Conservation (phyloP, 2,888 invertebrate genomes). For the Labia minor region DNA sequence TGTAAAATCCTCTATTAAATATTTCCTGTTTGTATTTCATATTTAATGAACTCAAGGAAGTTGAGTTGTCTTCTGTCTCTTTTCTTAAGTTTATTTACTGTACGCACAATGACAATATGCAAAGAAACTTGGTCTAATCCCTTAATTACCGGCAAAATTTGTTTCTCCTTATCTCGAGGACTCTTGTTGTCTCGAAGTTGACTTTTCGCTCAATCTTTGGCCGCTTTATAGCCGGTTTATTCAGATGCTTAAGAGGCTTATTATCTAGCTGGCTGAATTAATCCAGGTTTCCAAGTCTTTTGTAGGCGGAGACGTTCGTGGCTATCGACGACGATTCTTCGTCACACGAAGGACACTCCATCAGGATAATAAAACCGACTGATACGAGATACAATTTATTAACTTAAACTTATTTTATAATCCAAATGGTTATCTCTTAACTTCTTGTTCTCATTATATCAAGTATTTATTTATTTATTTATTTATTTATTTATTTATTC, state of each 20-base stretch:
- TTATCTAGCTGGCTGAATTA: not conserved
- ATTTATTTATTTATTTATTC: too few relatives aligned
- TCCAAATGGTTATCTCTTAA: not conserved
- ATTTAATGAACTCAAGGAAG: too few relatives aligned
- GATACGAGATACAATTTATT: not conserved
- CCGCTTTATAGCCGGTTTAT: slow-evolving; percentile 2
- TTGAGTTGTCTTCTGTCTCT: too few relatives aligned
- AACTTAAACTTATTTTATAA: not conserved
- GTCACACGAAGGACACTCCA: too few relatives aligned
- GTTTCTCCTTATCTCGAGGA: not conserved
- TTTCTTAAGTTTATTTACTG: too few relatives aligned
- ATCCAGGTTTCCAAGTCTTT: not conserved
- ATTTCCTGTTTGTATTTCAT: too few relatives aligned
- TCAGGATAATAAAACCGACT: not conserved
- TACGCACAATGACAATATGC: not conserved
- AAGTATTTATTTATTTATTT: too few relatives aligned
- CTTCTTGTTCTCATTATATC: too few relatives aligned
- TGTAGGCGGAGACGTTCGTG: not conserved
- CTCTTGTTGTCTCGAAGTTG: not conserved
- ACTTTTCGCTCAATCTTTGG: slow-evolving; percentile 1
- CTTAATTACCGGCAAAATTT: not conserved
- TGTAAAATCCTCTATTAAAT: too few relatives aligned
- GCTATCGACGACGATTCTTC: not conserved
- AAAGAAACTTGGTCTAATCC: not conserved
- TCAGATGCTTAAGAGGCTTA: slow-evolving; percentile 13